These are phyloP conservation scores for Drosophila mojavensis DNA, from an alignment of 1,140 invertebrate genomes.

Conservation along the genomic window DNA sequence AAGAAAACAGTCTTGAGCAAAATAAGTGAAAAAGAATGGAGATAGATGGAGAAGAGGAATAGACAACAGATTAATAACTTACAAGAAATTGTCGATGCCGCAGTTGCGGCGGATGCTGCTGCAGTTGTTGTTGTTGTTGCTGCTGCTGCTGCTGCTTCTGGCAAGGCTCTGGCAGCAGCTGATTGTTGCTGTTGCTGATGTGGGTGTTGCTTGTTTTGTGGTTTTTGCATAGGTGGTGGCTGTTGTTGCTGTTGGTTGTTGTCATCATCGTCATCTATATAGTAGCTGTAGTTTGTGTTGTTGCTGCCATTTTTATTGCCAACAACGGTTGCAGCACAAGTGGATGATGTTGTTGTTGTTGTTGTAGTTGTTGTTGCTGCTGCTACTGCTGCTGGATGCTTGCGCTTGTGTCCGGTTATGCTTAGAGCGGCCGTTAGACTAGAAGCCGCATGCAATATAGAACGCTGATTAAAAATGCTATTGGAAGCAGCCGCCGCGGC, in stretches of 20 bases:
- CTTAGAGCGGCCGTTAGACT: constrained; percentile 73
- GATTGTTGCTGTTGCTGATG: constrained; percentile 29
- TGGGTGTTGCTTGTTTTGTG: constrained; percentile 37
- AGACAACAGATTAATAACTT: constrained; percentile 69
- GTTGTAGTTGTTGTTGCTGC: constrained; percentile 18
- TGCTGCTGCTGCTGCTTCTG: constrained; percentile 41
- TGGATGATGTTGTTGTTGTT: constrained; percentile 6
- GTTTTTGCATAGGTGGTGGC: constrained; percentile 50
- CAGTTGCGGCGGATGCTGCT: constrained; percentile 39
- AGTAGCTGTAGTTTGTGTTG: constrained; percentile 55
- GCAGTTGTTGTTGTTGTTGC: constrained; percentile 37
- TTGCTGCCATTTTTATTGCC: constrained; percentile 41
- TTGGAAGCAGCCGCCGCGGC: constrained; percentile 80
- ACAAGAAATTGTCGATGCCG: constrained; percentile 83
- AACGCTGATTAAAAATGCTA: constrained; percentile 82
- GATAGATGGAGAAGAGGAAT: constrained; percentile 1
- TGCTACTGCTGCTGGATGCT: constrained; percentile 41
- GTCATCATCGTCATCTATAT: constrained; percentile 64
- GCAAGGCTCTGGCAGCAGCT: constrained; percentile 39
- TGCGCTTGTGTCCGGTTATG: constrained; percentile 72
- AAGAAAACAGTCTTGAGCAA: constrained; percentile 37
- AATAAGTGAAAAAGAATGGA: constrained; percentile 21
- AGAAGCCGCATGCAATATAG: constrained; percentile 65
- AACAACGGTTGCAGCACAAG: constrained; percentile 40
- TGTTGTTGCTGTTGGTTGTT: constrained; percentile 55